Conservation (phyloP, 2,888 invertebrate species). For the Periphyllus acericola region DNA sequence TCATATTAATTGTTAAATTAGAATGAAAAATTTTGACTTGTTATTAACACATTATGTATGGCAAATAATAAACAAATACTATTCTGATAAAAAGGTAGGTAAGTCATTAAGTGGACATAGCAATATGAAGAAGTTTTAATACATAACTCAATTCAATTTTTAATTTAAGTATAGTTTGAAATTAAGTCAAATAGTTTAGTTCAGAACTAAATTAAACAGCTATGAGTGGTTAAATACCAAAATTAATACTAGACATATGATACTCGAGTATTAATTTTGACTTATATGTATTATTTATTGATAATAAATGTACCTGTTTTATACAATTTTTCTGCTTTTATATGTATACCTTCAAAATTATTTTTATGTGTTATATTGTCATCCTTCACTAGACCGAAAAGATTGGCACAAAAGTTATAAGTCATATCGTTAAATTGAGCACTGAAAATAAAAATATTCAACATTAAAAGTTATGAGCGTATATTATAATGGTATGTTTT, state of each 20-base stretch:
- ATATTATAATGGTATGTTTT: too few relatives aligned
- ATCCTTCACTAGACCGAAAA: not conserved
- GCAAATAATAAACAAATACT: too few relatives aligned
- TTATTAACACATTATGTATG: too few relatives aligned
- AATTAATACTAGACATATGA: not conserved
- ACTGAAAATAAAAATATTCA: constrained; percentile 32
- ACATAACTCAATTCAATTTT: too few relatives aligned
- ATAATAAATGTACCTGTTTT: constrained; percentile 19
- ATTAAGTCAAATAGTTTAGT: too few relatives aligned
- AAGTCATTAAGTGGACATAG: too few relatives aligned
- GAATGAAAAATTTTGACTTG: too few relatives aligned
- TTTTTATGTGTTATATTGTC: not conserved
- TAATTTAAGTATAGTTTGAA: too few relatives aligned
- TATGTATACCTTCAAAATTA: constrained; percentile 30
- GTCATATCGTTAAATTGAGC: not conserved
- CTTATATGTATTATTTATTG: not conserved
- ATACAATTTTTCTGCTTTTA: constrained; percentile 40
- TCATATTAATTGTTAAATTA: too few relatives aligned
- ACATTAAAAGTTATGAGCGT: not conserved
- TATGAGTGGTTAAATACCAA: not conserved
- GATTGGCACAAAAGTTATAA: not conserved
- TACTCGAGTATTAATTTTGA: not conserved
- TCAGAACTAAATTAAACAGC: too few relatives aligned
- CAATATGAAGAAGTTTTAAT: too few relatives aligned
- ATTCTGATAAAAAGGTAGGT: too few relatives aligned